A percentile compares a stretch with the other conserved stretches of the same genome.
Conservation (phyloP, 1,140 invertebrate species). For the Tribolium madens region DNA sequence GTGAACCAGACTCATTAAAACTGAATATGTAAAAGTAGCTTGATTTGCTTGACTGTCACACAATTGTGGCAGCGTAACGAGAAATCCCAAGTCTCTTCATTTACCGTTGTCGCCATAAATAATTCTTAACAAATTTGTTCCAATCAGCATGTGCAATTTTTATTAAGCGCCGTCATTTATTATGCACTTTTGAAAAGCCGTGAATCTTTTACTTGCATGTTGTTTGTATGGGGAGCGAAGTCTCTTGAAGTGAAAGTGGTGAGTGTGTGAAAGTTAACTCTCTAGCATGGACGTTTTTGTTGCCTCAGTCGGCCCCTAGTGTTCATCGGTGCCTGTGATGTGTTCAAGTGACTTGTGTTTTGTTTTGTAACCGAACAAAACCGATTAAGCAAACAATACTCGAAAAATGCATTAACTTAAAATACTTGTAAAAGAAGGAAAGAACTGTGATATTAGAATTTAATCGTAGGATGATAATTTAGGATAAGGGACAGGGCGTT, state of each 20-base stretch:
- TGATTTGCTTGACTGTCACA: not conserved
- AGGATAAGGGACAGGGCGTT: constrained; percentile 1
- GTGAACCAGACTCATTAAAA: not conserved
- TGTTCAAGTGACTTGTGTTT: constrained; percentile 54
- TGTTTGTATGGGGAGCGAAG: constrained; percentile 48
- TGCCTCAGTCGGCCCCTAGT: constrained; percentile 60
- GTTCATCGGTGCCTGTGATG: constrained; percentile 60
- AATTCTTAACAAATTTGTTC: not conserved
- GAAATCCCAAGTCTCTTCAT: not conserved
- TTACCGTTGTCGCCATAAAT: not conserved
- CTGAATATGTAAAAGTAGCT: not conserved
- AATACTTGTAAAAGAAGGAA: constrained; percentile 3
- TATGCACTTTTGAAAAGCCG: constrained; percentile 42
- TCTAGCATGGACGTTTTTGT: constrained; percentile 54
- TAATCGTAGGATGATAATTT: constrained; percentile 37
- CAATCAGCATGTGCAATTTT: constrained; percentile 28
- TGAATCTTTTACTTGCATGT: constrained; percentile 45
- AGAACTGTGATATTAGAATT: constrained; percentile 31
- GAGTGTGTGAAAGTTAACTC: constrained; percentile 62
- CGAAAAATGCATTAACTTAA: constrained; percentile 12
- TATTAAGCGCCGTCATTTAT: constrained; percentile 34
- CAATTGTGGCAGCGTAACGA: not conserved
- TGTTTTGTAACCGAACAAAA: constrained; percentile 45
- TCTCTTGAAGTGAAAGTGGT: constrained; percentile 62
- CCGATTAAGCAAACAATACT: constrained; percentile 14